These are phyloP conservation scores for Pipistrellus pygmaeus DNA, from an alignment of 2,797 vertebrate genomes.

Conservation along the genomic window DNA sequence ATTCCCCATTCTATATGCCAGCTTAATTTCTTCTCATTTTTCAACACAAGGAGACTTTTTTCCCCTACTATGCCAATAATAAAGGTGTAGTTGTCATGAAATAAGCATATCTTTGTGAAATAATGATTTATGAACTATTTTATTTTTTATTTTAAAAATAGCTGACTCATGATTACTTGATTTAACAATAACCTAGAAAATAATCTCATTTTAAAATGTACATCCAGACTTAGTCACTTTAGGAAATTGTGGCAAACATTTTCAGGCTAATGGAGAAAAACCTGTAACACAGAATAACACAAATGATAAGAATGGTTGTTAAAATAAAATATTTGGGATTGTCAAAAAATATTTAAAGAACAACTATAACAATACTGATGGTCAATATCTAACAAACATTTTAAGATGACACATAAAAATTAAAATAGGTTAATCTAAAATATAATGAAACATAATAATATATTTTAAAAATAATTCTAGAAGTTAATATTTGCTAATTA, in stretches of 20 bases:
- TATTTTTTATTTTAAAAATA: conserved; percentile 81
- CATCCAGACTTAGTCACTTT: conserved; percentile 56
- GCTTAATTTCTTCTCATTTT: conserved; percentile 84
- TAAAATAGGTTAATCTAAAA: neutral
- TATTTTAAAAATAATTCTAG: neutral
- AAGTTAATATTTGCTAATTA: conserved; percentile 25
- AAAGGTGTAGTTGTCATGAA: conserved; percentile 77
- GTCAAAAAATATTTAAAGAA: conserved; percentile 23
- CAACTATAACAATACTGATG: neutral
- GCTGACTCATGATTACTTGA: conserved; percentile 73
- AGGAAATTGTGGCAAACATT: conserved; percentile 53
- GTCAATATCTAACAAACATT: neutral
- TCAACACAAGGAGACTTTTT: conserved; percentile 75
- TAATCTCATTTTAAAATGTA: conserved; percentile 53
- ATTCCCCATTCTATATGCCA: conserved; percentile 75
- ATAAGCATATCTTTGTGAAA: conserved; percentile 74
- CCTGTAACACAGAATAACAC: conserved; percentile 43
- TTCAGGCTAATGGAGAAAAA: conserved; percentile 74
- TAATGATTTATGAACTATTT: conserved; percentile 76
- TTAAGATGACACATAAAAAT: conserved; percentile 8
- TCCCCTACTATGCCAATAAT: conserved; percentile 78
- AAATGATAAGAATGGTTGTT: conserved; percentile 54
- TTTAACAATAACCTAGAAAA: conserved; percentile 67
- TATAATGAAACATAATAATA: neutral
- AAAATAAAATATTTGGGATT: neutral